These are phyloP conservation scores for Plutomurus gul DNA, from an alignment of 1,140 invertebrate species.

Conservation along the genomic window DNA sequence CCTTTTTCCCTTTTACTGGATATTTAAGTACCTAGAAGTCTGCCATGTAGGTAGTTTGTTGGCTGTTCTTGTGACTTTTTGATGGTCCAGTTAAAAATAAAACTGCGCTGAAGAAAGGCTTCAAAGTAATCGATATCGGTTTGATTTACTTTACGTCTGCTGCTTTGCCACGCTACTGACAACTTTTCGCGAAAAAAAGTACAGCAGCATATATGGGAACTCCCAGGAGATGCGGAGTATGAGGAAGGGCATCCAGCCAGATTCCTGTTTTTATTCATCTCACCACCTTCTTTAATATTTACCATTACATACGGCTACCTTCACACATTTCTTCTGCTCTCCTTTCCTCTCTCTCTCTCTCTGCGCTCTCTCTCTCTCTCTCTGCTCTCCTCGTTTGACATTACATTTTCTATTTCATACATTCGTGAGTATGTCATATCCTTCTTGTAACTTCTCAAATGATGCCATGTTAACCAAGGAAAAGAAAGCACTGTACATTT, in stretches of 20 bases:
- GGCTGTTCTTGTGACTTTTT: neutral
- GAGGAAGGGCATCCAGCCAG: slow-evolving; percentile 7
- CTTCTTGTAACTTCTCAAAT: too few relatives aligned
- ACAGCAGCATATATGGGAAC: slow-evolving; percentile 14
- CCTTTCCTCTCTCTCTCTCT: neutral
- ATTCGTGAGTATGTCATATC: too few relatives aligned
- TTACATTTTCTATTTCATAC: too few relatives aligned
- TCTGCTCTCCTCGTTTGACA: too few relatives aligned
- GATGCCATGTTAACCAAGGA: too few relatives aligned
- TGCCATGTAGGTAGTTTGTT: neutral
- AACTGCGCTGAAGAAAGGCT: neutral
- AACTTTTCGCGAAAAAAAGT: slow-evolving; percentile 16
- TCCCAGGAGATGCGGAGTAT: neutral
- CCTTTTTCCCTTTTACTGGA: too few relatives aligned
- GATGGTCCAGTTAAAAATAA: slow-evolving; percentile 25
- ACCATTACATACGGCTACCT: neutral
- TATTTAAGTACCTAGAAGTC: too few relatives aligned
- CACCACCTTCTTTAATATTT: slow-evolving; percentile 24
- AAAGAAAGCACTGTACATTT: too few relatives aligned
- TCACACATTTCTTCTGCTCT: neutral
- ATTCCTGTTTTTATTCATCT: slow-evolving; percentile 28
- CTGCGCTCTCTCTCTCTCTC: neutral
- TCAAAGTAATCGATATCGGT: slow-evolving; percentile 25
- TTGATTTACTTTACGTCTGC: slow-evolving; percentile 20
- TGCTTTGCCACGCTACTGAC: slow-evolving; percentile 9